phyloP scores from a whole-genome alignment of 1,140 invertebrate genomes.

The Tetramorium parvispinum region DNA sequence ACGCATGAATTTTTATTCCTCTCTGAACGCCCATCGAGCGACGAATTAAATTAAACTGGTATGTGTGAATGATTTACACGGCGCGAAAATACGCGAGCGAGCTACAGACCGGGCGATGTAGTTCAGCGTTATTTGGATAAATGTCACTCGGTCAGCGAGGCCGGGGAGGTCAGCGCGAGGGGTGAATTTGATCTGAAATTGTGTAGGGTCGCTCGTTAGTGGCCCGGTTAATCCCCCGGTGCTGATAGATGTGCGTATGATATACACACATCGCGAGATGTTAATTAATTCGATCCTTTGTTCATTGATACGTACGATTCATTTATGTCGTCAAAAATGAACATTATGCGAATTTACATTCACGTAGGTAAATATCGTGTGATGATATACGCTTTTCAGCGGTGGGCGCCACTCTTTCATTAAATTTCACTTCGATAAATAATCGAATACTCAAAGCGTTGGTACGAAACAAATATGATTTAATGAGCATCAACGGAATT shows the following conservation, averaged over 20 bases:
- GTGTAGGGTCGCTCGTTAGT: constrained; percentile 55
- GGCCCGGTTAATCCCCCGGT: constrained; percentile 49
- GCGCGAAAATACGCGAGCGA: constrained; percentile 54
- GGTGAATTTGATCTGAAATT: constrained; percentile 48
- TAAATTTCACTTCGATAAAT: neutral
- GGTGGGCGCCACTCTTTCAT: neutral
- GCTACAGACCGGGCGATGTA: constrained; percentile 45
- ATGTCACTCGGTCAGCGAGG: constrained; percentile 76
- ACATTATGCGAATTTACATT: neutral
- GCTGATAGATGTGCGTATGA: constrained; percentile 8
- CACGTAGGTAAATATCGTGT: neutral
- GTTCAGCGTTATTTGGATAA: constrained; percentile 69
- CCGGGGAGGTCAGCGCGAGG: constrained; percentile 18
- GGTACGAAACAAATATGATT: neutral
- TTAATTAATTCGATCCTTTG: constrained; percentile 42
- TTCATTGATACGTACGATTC: neutral
- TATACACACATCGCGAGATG: neutral
- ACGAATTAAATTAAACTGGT: constrained; percentile 54
- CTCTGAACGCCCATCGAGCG: constrained; percentile 31
- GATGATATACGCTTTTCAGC: neutral
- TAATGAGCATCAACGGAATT: neutral
- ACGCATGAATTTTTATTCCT: constrained; percentile 1
- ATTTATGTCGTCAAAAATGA: neutral
- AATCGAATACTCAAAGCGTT: neutral
- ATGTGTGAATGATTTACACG: constrained; percentile 67